Conservation (phyloP, 30 jellyfish, hydroid and myxozoan species). For the Phacellophora camtschatica region DNA sequence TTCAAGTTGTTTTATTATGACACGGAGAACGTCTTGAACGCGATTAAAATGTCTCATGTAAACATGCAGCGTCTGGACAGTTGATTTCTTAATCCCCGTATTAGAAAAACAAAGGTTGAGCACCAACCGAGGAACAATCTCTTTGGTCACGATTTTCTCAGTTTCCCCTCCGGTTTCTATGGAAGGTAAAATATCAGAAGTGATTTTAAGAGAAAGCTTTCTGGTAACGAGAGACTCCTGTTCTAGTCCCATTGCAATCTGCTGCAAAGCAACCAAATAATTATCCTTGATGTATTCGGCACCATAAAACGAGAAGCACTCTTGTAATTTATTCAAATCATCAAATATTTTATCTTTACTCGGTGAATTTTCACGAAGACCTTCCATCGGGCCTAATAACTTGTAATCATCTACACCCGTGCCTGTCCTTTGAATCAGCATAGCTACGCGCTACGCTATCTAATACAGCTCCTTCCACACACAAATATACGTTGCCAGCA, state of each 20-base stretch:
- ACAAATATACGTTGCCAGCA: neutral
- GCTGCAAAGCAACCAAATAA: constrained; percentile 14
- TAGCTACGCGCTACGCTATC: constrained; percentile 66
- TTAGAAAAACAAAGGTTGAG: constrained; percentile 64
- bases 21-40: constrained; percentile 55
- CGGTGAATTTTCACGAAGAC: constrained; percentile 7
- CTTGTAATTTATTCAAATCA: constrained; percentile 41
- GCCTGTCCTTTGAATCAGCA: constrained; percentile 32
- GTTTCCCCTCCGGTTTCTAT: constrained; percentile 39
- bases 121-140: constrained; percentile 68
- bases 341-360: constrained; percentile 20
- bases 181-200: constrained; percentile 57
- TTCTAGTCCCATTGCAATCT: constrained; percentile 45
- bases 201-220: constrained; percentile 55
- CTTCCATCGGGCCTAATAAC: constrained; percentile 68
- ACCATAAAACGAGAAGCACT: constrained; percentile 39
- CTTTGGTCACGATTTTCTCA: constrained; percentile 27
- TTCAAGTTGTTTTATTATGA: constrained; percentile 61
- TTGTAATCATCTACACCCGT: neutral
- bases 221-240: constrained; percentile 51
- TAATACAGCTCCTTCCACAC: neutral
- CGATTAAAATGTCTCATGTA: constrained; percentile 65
- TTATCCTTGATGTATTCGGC: constrained; percentile 20
- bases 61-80: constrained; percentile 81
- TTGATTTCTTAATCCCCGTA: constrained; percentile 66